phyloP scores from a whole-genome alignment of 2,888 invertebrate genomes.

The Trimorus sp. region DNA sequence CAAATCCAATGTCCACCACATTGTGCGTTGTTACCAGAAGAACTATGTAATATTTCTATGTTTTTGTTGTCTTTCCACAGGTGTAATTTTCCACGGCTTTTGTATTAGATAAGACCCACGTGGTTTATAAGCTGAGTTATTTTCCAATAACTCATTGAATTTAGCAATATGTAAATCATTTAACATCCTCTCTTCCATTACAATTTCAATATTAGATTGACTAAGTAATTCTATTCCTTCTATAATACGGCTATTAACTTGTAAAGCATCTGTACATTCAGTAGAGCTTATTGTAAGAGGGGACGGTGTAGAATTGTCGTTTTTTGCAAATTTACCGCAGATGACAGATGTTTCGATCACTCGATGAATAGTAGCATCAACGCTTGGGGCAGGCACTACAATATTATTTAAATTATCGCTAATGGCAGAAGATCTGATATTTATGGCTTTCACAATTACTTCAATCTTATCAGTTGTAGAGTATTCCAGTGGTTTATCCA shows the following conservation, averaged over 20 bases:
- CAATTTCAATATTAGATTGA: not conserved
- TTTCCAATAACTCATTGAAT: not conserved
- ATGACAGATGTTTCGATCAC: too few relatives aligned
- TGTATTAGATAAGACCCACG: constrained; percentile 6
- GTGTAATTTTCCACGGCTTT: not conserved
- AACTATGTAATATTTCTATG: constrained; percentile 9
- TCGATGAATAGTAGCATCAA: too few relatives aligned
- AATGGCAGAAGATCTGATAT: too few relatives aligned
- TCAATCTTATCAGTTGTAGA: too few relatives aligned
- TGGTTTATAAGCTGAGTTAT: not conserved
- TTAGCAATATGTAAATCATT: constrained; percentile 5
- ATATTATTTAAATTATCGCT: too few relatives aligned
- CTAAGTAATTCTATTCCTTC: not conserved
- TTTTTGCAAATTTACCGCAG: too few relatives aligned
- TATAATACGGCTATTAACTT: too few relatives aligned
- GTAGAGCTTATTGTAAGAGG: not conserved
- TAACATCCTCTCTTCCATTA: not conserved
- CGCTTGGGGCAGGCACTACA: too few relatives aligned
- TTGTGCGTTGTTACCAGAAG: not conserved
- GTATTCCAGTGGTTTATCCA: too few relatives aligned
- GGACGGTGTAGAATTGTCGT: too few relatives aligned
- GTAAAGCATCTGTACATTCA: not conserved
- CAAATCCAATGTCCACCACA: constrained; percentile 12
- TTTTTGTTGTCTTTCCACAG: not conserved
- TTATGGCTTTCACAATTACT: too few relatives aligned